These are phyloP conservation scores for Pangasius macronema DNA, from an alignment of 2,797 vertebrate genomes.

Conservation along the genomic window DNA sequence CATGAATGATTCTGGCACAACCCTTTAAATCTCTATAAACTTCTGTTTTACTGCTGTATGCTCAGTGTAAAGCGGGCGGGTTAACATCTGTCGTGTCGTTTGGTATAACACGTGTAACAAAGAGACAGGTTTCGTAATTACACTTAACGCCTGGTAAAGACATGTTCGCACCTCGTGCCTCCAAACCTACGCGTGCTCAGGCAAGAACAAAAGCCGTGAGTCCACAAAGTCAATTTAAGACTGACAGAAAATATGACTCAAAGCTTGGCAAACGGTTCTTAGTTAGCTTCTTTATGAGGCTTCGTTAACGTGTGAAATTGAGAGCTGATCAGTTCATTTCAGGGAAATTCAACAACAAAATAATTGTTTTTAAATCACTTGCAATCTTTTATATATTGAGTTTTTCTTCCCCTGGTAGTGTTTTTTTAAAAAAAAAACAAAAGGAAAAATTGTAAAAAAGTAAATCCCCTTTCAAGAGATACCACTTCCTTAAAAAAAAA, in stretches of 20 bases:
- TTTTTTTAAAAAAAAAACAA: constrained; percentile 45
- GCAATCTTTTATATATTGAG: not conserved
- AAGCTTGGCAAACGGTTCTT: no score
- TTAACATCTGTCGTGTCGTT: not conserved
- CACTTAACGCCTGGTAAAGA: not conserved
- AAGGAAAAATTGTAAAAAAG: constrained; percentile 43
- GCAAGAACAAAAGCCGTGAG: no score
- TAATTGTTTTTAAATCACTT: not conserved
- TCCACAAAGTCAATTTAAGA: not conserved
- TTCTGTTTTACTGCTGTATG: not conserved
- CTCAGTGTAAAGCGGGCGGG: not conserved
- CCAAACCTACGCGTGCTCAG: not conserved
- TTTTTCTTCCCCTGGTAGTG: not conserved
- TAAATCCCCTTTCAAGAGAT: constrained; percentile 57
- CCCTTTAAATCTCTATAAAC: not conserved
- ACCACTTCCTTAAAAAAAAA: constrained; percentile 66
- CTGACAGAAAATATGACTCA: not conserved
- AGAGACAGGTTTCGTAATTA: not conserved
- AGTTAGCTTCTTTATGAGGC: not conserved
- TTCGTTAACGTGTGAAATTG: not conserved
- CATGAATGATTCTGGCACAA: not conserved
- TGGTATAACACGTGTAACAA: not conserved
- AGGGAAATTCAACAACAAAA: not conserved
- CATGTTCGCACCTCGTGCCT: not conserved
- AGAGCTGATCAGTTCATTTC: not conserved